Evolutionary conservation across 1,140 invertebrate genomes (phyloP), one percentile per base, ranked within the genome.

Genomic region (Eriosoma lanigerum): DNA sequence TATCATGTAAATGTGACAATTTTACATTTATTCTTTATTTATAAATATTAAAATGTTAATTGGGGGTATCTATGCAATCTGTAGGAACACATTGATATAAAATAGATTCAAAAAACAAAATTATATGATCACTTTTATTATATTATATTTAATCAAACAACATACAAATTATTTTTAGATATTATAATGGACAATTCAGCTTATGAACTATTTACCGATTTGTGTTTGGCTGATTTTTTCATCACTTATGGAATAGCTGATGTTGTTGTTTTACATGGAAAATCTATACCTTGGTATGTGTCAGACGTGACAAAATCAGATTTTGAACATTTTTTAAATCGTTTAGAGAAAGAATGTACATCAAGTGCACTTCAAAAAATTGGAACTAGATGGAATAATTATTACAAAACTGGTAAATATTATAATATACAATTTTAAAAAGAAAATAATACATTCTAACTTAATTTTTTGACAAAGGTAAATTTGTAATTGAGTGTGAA

Each of bases 261-360:
- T 46, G 90, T 89, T 86, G 88, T 99, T 58, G 86, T 92, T 80
- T 93, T 99, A 83, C 92, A 97, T 85, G 91, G 92, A 0, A 99
- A 99, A 88, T 87, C 88, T 13, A 92, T 96, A 82, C 97, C 97
- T 0, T 99, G 98, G 98, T 99, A 95, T 86, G 91, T 99, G 1
- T 99, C 97, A 15, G 98, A 99, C 86, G 92, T 93, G 0, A 94
- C 91, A 17, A 83, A 83, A 24, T 83, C 86, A 12, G 97, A 99
- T 87, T 92, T 97, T 75, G 82, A 90, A 83, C 96, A 91, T 91
- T 89, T 89, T 1, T 82, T 92, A 24, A 81, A 89, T 17, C 84
- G 86, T 54, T 85, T 91, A 82, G 82, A 81, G 38, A 84, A 85
- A 19, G 86, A 87, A 46, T 10, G 84, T 4, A 82, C 87, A 26